Percentiles rank a stretch among this genome's conserved stretches.
phyloP scores from a whole-genome alignment of 1,140 invertebrate genomes.

The Arctopsyche grandis region DNA sequence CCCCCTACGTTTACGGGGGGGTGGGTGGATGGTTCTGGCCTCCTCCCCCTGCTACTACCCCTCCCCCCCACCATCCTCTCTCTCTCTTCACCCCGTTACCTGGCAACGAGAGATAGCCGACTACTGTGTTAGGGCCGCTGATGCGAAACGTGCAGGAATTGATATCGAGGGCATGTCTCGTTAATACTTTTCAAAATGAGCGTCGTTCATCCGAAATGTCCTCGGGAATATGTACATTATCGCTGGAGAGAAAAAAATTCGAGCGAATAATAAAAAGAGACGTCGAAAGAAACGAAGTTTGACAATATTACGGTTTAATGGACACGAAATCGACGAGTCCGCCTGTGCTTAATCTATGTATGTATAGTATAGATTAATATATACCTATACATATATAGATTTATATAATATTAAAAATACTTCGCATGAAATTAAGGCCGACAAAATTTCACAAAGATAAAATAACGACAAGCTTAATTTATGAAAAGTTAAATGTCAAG shows the following conservation, averaged over 20 bases:
- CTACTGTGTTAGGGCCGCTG: slow-evolving; percentile 8
- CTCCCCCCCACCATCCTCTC: background rate
- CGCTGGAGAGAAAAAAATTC: background rate
- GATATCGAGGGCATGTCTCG: slow-evolving; percentile 30
- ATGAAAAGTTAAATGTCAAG: no score
- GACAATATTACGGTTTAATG: no score
- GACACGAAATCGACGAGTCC: no score
- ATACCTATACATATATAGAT: no score
- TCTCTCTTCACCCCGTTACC: slow-evolving; percentile 43
- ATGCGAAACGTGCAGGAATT: slow-evolving; percentile 43
- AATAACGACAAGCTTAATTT: no score
- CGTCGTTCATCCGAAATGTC: background rate
- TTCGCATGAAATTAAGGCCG: no score
- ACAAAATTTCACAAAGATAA: no score
- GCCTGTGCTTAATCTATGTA: no score
- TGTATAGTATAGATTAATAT: no score
- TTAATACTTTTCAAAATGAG: slow-evolving; percentile 17
- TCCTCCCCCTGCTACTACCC: slow-evolving; percentile 2
- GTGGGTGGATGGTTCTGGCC: slow-evolving; percentile 19
- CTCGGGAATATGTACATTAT: background rate
- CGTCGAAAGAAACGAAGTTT: background rate
- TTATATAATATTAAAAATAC: no score
- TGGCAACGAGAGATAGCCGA: slow-evolving; percentile 50
- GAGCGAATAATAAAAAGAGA: background rate
- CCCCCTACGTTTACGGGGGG: background rate